These are phyloP conservation scores for Chalcosyrphus nemorum DNA, from an alignment of 2,888 invertebrate genomes.

Conservation along the genomic window DNA sequence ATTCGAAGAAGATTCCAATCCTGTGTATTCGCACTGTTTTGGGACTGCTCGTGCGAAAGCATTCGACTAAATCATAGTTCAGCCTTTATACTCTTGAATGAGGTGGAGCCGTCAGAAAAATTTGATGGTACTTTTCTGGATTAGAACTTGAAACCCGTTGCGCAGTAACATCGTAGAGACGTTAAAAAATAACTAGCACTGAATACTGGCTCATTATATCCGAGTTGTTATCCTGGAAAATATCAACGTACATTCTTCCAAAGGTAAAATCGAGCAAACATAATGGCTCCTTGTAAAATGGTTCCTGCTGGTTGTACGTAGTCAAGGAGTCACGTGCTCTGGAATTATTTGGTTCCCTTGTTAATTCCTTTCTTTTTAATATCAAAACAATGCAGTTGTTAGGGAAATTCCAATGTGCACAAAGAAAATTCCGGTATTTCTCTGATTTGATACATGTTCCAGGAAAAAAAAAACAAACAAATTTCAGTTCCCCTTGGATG, in stretches of 20 bases:
- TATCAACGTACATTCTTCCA: neutral
- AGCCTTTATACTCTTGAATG: no score
- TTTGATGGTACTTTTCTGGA: no score
- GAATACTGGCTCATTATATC: no score
- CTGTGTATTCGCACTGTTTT: no score
- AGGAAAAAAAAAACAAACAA: neutral
- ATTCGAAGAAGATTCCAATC: no score
- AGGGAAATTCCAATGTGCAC: constrained; percentile 56
- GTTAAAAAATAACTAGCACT: no score
- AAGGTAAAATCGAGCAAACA: constrained; percentile 41
- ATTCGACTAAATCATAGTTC: no score
- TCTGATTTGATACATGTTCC: neutral
- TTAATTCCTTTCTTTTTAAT: neutral
- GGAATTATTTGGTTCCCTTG: constrained; percentile 4
- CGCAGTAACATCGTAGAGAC: no score
- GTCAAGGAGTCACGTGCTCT: constrained; percentile 37
- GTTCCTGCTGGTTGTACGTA: neutral
- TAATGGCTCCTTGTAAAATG: neutral
- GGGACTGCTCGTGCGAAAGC: no score
- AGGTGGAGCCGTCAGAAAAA: no score
- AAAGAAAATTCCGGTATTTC: constrained; percentile 35
- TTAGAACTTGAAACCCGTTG: no score
- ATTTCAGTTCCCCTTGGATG: constrained; percentile 10
- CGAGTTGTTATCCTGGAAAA: constrained; percentile 41
- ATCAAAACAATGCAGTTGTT: constrained; percentile 46